Evolutionary conservation across 2,888 invertebrate species (phyloP).

Genomic region (Steinernema carpocapsae): DNA sequence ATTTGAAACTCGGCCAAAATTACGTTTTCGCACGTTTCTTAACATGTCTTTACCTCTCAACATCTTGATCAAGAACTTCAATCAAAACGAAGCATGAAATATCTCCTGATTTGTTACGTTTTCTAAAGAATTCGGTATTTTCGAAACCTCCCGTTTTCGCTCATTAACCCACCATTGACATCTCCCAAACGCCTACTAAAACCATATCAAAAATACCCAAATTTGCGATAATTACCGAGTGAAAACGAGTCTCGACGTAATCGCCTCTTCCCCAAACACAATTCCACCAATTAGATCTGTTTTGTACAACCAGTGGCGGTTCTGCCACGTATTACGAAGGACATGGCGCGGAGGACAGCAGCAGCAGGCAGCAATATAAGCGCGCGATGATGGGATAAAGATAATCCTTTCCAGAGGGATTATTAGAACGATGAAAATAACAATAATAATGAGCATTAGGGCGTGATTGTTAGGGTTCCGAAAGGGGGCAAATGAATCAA

Average conservation of each 20-base stretch:
- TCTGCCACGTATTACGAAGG: not conserved
- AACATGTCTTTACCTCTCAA: too few species aligned
- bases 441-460: slow-evolving; percentile 32
- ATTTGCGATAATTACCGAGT: not conserved
- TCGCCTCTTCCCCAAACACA: not conserved
- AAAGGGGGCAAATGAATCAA: slow-evolving; percentile 19
- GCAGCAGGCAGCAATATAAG: not conserved
- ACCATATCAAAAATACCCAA: not conserved
- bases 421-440: not conserved
- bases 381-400: slow-evolving; percentile 19
- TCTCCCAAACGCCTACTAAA: too few species aligned
- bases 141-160: too few species aligned
- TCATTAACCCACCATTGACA: too few species aligned
- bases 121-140: too few species aligned
- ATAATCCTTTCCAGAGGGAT: slow-evolving; percentile 23
- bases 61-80: too few species aligned
- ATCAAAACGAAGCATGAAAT: too few species aligned
- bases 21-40: too few species aligned
- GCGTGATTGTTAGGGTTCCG: slow-evolving; percentile 14
- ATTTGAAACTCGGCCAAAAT: too few species aligned
- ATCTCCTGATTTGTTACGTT: too few species aligned
- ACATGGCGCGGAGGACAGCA: not conserved
- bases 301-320: slow-evolving; percentile 10
- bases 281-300: slow-evolving; percentile 22
- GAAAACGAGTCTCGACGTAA: not conserved